Evolutionary conservation across 2,888 invertebrate species (phyloP).

Genomic region (Coleophora flavipennella): DNA sequence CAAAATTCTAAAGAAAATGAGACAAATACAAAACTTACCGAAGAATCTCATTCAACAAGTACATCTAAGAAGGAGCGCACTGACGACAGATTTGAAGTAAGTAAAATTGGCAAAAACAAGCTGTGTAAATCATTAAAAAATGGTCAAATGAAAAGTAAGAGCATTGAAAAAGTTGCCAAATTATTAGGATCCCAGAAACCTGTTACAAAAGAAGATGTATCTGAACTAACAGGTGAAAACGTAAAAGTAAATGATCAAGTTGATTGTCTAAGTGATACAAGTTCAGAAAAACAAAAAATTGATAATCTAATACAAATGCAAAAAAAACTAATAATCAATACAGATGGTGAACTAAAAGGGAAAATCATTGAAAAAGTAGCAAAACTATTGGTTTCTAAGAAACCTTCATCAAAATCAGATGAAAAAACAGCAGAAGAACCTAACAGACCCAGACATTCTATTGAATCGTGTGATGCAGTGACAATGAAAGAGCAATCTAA

Average conservation of each 20-base stretch:
- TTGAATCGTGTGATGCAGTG: neutral
- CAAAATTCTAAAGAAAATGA: constrained; percentile 8
- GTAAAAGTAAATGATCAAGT: constrained; percentile 2
- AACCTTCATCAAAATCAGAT: constrained; percentile 4
- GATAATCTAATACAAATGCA: no score
- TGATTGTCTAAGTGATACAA: constrained; percentile 4
- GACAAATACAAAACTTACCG: constrained; percentile 9
- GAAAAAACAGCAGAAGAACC: neutral
- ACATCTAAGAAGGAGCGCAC: no score
- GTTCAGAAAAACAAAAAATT: neutral
- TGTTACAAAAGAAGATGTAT: constrained; percentile 4
- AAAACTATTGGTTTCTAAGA: constrained; percentile 24
- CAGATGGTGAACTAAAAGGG: constrained; percentile 18
- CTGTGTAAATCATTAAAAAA: constrained; percentile 5
- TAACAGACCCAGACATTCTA: neutral
- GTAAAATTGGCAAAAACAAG: constrained; percentile 5
- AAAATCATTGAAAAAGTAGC: constrained; percentile 25
- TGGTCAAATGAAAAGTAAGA: constrained; percentile 11
- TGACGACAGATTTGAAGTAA: constrained; percentile 4
- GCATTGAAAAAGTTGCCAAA: constrained; percentile 8
- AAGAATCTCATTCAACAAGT: constrained; percentile 19
- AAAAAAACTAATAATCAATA: constrained; percentile 3
- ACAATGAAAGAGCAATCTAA: neutral
- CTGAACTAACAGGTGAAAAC: constrained; percentile 5
- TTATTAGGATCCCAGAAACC: constrained; percentile 9